phyloP scores from a whole-genome alignment of 2,888 invertebrate species.

The Zonitis immaculata region DNA sequence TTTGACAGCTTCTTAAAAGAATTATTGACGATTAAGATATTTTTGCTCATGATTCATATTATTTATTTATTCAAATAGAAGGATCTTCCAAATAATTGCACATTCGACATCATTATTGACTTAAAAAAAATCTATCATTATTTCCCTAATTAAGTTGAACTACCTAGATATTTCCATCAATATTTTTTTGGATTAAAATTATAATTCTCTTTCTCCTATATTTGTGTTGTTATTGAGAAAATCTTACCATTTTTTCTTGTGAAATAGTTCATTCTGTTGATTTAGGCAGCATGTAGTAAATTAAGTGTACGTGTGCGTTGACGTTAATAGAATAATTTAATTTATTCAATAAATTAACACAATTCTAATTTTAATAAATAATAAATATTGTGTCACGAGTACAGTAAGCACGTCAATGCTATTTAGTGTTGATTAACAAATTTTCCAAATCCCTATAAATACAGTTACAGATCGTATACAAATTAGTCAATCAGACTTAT shows the following conservation, averaged over 20 bases:
- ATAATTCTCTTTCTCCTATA: too few relatives aligned
- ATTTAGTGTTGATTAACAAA: slow-evolving; percentile 19
- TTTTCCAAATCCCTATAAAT: slow-evolving; percentile 10
- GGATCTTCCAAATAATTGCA: neutral
- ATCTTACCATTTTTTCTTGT: too few relatives aligned
- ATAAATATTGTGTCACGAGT: slow-evolving; percentile 13
- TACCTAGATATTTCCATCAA: too few relatives aligned
- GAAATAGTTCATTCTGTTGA: neutral
- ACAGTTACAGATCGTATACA: neutral
- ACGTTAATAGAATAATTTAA: slow-evolving; percentile 11
- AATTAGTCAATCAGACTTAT: slow-evolving; percentile 11
- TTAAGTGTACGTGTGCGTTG: slow-evolving; percentile 11
- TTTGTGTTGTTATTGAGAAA: too few relatives aligned
- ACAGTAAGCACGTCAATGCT: slow-evolving; percentile 19
- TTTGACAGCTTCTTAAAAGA: too few relatives aligned
- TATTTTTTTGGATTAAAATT: too few relatives aligned
- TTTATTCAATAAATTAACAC: slow-evolving; percentile 13
- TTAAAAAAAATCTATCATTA: too few relatives aligned
- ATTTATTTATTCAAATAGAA: too few relatives aligned
- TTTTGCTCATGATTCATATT: too few relatives aligned
- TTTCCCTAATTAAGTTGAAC: too few relatives aligned
- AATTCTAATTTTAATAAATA: slow-evolving; percentile 12
- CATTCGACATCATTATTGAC: neutral
- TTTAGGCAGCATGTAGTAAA: neutral
- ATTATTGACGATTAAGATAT: too few relatives aligned